phyloP scores from a whole-genome alignment of 1,140 invertebrate genomes.

The Sarcophaga bullata region DNA sequence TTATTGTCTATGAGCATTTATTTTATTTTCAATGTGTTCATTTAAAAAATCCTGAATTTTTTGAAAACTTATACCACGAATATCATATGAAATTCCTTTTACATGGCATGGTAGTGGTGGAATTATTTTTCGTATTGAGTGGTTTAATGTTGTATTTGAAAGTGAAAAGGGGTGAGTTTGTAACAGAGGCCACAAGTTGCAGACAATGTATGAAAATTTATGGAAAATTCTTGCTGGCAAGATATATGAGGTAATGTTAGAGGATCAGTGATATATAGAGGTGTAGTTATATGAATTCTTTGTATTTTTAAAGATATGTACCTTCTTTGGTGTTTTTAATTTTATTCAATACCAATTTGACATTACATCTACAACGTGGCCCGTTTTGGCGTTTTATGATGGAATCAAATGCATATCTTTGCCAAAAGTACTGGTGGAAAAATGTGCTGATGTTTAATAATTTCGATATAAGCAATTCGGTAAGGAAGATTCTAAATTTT shows the following conservation, averaged over 20 bases:
- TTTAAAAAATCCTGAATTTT: conserved; percentile 58
- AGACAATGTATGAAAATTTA: not conserved
- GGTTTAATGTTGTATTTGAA: conserved; percentile 25
- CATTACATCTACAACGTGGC: not conserved
- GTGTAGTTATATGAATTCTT: not conserved
- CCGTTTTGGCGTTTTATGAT: conserved; percentile 4
- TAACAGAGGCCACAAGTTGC: not conserved
- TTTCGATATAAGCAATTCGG: conserved; percentile 5
- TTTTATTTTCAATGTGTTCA: conserved; percentile 50
- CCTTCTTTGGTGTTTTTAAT: conserved; percentile 14
- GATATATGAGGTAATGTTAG: conserved; percentile 15
- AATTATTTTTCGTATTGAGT: conserved; percentile 23
- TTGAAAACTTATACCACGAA: conserved; percentile 50
- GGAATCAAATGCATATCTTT: not conserved
- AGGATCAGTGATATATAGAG: not conserved
- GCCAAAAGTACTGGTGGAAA: not conserved
- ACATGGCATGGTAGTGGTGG: not conserved
- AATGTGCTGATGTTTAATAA: conserved; percentile 12
- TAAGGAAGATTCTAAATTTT: conserved; percentile 1
- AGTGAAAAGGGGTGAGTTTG: conserved; percentile 4
- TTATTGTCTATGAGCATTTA: conserved; percentile 56
- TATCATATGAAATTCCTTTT: not conserved
- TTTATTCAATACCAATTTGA: not conserved
- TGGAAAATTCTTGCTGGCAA: not conserved
- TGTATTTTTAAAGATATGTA: not conserved